Evolutionary conservation across 2,113 vertebrate genomes (phyloP).

Genomic region (Nothoprocta perdicaria): DNA sequence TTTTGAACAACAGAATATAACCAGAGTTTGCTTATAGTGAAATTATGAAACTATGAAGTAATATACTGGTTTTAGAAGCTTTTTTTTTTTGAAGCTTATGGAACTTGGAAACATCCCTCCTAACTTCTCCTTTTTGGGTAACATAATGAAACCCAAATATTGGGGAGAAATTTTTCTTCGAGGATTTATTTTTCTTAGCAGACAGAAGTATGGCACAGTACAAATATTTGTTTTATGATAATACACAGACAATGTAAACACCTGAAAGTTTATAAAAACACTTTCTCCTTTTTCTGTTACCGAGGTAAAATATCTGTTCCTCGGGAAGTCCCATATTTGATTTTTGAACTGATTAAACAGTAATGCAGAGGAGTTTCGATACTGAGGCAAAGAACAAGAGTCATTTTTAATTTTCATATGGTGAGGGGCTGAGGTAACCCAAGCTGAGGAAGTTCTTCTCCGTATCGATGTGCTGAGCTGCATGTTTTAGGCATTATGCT

Average conservation of each 20-base stretch:
- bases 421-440: neutral
- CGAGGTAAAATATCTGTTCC: conserved; percentile 44
- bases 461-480: neutral
- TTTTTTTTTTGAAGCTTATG: neutral
- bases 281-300: conserved; percentile 41
- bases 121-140: conserved; percentile 42
- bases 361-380: conserved; percentile 5
- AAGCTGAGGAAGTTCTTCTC: neutral
- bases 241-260: conserved; percentile 66
- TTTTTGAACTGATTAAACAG: conserved; percentile 22
- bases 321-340: conserved; percentile 6
- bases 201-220: conserved; percentile 35
- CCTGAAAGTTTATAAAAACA: conserved; percentile 57
- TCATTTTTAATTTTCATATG: neutral
- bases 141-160: conserved; percentile 34
- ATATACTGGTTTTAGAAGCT: neutral
- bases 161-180: conserved; percentile 30
- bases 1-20: neutral
- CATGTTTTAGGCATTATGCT: neutral
- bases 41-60: neutral
- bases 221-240: conserved; percentile 69
- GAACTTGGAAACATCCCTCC: conserved; percentile 11
- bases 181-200: conserved; percentile 56
- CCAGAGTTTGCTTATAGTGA: neutral
- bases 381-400: neutral